Evolutionary conservation across 2,113 vertebrate species (phyloP), one percentile per base, ranked within the genome.

Genomic region (Paramisgurnus dabryanus): DNA sequence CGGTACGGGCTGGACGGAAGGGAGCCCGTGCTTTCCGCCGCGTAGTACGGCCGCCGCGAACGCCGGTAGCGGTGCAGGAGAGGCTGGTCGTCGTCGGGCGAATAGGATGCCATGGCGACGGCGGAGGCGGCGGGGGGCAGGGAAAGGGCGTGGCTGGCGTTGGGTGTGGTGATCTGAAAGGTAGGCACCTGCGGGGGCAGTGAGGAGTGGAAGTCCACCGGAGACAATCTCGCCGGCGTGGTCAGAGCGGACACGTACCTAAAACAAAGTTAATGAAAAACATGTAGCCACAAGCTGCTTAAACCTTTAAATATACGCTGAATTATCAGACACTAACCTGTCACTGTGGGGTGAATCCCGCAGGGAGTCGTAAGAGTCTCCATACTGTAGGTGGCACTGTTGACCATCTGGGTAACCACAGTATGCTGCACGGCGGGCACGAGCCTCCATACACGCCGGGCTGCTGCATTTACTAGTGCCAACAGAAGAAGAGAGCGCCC

Each of bases 391-490:
- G 5, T 90, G 89, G 3, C 93, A 91, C 47, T 92, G 87, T 15
- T 89, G 90, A 0, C 87, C 88, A 43, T 97, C 95, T 68, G 94
- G 90, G 4, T 95, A 91, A 83, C 92, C 92, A 91, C 94, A 96
- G 82, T 96, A 92, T 0, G 96, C 94, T 0, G 94, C 95, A 0
- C 96, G 94, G 80, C 95, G 94, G 0, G 96, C 95, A 60, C 93
- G 91, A 0, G 94, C 93, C 86, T 95, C 94, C 91, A 98, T 93
- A 2, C 96, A 98, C 0, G 97, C 95, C 0, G 97, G 97, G 87
- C 97, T 99, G 93, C 97, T 99, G 93, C 97, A 99, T 86, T 98
- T 98, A 88, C 97, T 99, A 93, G 96, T 99, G 87, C 96, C 97
- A 88, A 99, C 95, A 0, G 97, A 99, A 80, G 96, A 98, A 83